A percentile compares a stretch with the other conserved stretches of the same genome.
Evolutionary conservation across 1,140 invertebrate genomes (phyloP).

Genomic region (Aphelenchoides avenae): DNA sequence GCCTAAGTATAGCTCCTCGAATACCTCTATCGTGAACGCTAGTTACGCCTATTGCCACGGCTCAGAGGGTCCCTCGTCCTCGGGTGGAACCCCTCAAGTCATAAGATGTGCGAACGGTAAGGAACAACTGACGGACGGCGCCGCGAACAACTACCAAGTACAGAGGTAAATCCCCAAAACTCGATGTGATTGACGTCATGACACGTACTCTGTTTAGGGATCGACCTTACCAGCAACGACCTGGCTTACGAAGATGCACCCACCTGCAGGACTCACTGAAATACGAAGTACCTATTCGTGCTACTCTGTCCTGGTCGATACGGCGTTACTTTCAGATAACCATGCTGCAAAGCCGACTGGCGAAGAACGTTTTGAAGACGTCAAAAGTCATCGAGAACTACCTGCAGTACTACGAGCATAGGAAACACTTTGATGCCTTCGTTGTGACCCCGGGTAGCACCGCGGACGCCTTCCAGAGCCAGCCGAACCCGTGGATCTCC

Average conservation of each 20-base stretch:
- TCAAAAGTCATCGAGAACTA: slow-evolving; percentile 93
- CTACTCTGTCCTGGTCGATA: slow-evolving; percentile 6
- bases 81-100: too few relatives aligned
- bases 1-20: slow-evolving; percentile 62
- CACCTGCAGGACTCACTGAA: slow-evolving; percentile 57
- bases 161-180: too few relatives aligned
- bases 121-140: too few relatives aligned
- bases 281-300: slow-evolving; percentile 43
- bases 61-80: too few relatives aligned
- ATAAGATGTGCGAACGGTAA: too few relatives aligned
- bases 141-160: too few relatives aligned
- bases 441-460: slow-evolving; percentile 69
- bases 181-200: too few relatives aligned
- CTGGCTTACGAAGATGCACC: slow-evolving; percentile 53
- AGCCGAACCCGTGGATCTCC: slow-evolving; percentile 91
- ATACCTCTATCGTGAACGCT: slow-evolving; percentile 36
- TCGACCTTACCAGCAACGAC: slow-evolving; percentile 41
- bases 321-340: slow-evolving; percentile 44
- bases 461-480: slow-evolving; percentile 66
- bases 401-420: slow-evolving; percentile 90
- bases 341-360: slow-evolving; percentile 71
- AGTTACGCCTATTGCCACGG: too few relatives aligned
- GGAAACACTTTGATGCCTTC: slow-evolving; percentile 89
- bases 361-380: slow-evolving; percentile 84
- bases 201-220: too few relatives aligned